Conservation (phyloP, 2,888 invertebrate genomes). For the Agapostemon virescens region DNA sequence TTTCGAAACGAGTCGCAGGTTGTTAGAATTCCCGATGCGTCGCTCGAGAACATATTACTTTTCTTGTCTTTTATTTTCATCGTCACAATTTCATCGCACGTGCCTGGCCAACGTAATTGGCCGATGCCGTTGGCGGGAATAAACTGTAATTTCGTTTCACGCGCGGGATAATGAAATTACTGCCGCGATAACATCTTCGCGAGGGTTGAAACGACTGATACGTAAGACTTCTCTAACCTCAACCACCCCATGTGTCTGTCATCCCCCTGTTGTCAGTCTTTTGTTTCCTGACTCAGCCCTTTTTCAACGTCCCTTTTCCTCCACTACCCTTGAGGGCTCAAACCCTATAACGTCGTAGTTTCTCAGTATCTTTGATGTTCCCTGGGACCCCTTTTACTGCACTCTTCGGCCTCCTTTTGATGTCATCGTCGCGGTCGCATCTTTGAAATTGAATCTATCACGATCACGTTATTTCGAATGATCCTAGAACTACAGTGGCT, state of each 20-base stretch:
- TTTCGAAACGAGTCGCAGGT: neutral
- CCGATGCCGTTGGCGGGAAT: neutral
- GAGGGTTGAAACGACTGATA: slow-evolving; percentile 13
- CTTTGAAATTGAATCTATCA: neutral
- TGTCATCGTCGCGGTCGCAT: neutral
- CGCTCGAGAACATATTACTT: slow-evolving; percentile 3
- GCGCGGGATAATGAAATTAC: slow-evolving; percentile 34
- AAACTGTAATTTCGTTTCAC: slow-evolving; percentile 12
- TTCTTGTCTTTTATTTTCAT: neutral
- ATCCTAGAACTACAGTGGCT: too few species aligned
- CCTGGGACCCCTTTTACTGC: neutral
- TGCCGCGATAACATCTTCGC: slow-evolving; percentile 29
- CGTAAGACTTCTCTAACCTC: slow-evolving; percentile 8
- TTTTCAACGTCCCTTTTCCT: neutral
- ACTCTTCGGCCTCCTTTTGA: neutral
- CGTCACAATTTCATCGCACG: neutral
- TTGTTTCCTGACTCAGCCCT: slow-evolving; percentile 4
- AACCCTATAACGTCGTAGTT: neutral
- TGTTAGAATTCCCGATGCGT: neutral
- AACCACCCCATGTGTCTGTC: neutral
- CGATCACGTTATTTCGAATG: neutral
- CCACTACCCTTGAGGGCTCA: neutral
- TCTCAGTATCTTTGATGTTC: neutral
- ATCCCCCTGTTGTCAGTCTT: slow-evolving; percentile 7
- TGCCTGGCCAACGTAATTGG: slow-evolving; percentile 12